phyloP scores from a whole-genome alignment of 1,140 invertebrate species.

The Acromyrmex heyeri region DNA sequence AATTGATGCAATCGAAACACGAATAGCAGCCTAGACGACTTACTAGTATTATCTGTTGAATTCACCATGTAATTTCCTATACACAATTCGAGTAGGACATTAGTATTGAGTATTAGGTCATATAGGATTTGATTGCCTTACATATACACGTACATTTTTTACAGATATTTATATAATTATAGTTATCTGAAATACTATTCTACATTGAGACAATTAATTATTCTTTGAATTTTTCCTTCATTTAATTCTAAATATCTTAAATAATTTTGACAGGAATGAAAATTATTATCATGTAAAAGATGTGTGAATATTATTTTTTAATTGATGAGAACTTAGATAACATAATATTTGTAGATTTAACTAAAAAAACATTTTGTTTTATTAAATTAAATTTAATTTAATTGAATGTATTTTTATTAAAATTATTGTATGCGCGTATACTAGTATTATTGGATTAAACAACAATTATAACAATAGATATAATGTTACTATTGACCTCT shows the following conservation, averaged over 20 bases:
- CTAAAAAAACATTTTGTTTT: not conserved
- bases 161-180: not conserved
- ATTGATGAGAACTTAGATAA: not conserved
- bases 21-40: too few species aligned
- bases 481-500: not conserved
- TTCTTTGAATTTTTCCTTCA: not conserved
- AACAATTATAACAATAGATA: not conserved
- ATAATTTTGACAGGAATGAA: not conserved
- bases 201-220: not conserved
- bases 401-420: not conserved
- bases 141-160: not conserved
- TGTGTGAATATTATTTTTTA: not conserved
- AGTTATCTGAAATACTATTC: not conserved
- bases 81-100: too few species aligned
- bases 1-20: too few species aligned
- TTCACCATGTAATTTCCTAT: too few species aligned
- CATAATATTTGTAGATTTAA: not conserved
- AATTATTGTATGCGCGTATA: not conserved
- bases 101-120: too few species aligned
- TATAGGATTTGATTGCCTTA: not conserved
- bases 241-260: not conserved
- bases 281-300: not conserved
- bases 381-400: too few species aligned
- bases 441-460: not conserved
- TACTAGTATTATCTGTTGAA: too few species aligned